phyloP scores from a whole-genome alignment of 1,140 invertebrate genomes.

The Phortica variegata region DNA sequence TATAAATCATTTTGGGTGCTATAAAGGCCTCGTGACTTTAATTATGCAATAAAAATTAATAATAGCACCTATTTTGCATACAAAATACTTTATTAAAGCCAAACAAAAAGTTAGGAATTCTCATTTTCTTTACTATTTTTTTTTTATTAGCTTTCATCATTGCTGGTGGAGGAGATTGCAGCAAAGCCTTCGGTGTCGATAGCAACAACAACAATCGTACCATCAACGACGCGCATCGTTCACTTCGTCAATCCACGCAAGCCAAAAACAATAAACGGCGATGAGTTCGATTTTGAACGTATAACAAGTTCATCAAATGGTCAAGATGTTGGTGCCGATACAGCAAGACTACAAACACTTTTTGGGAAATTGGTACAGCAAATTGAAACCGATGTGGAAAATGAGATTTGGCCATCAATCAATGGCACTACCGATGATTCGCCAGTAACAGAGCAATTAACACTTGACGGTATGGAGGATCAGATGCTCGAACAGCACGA shows the following conservation, averaged over 20 bases:
- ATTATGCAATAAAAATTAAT: too few species aligned
- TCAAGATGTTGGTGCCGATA: constrained; percentile 29
- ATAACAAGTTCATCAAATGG: constrained; percentile 16
- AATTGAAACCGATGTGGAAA: too few species aligned
- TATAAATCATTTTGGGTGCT: too few species aligned
- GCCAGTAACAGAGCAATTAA: constrained; percentile 23
- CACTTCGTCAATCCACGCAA: constrained; percentile 23
- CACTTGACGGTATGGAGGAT: constrained; percentile 19
- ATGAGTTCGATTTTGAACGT: constrained; percentile 40
- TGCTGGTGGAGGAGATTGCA: constrained; percentile 21
- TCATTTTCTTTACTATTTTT: background rate
- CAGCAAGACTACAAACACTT: constrained; percentile 19
- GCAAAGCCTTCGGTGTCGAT: constrained; percentile 7
- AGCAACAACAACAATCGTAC: constrained; percentile 11
- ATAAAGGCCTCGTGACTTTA: too few species aligned
- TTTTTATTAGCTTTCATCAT: constrained; percentile 22
- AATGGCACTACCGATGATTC: too few species aligned
- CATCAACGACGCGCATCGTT: constrained; percentile 26
- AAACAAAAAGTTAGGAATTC: background rate
- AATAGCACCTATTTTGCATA: constrained; percentile 17
- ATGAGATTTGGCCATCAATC: too few species aligned
- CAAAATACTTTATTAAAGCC: constrained; percentile 33
- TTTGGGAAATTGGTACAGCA: constrained; percentile 27
- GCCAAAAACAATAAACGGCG: background rate
- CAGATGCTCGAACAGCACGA: constrained; percentile 31